Evolutionary conservation across 2,113 vertebrate species (phyloP), one percentile per base, ranked within the genome.

Genomic region (Rhadina sibilatrix): DNA sequence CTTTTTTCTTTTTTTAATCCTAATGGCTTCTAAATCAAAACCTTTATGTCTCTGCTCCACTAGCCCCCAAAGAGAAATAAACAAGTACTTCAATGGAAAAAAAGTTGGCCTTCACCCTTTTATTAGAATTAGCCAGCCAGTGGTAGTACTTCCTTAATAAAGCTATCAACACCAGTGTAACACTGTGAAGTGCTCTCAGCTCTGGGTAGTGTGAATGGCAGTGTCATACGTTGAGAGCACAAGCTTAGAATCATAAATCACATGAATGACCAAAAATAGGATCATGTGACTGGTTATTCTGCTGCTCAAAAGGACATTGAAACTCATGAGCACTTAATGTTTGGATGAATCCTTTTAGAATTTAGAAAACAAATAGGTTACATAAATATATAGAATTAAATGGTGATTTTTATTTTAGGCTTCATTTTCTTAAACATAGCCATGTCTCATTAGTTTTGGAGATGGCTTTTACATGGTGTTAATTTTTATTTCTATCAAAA

Each of bases 21-120:
- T 24, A 19, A 10, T 11, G 0, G 1, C 22, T 63, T 90, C 10
- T 44, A 27, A 49, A 87, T 56, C 6, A 77, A 63, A 83, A 19
- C 22, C 25, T 7, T 5, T 11, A 25, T 9, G 1, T 16, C 3
- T 56, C 6, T 50, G 0, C 3, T 63, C 0, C 3, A 64, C 1
- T 40, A 24, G 12, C 5, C 6, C 16, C 10, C 9, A 5, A 2
- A 68, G 4, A 50, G 6, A 77, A 65, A 47, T 16, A 22, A 65
- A 1, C 4, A 65, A 25, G 4, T 46, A 27, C 3, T 72, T 64
- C 6, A 17, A 3, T 19, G 2, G 14, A 3, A 22, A 54, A 52
- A 52, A 76, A 60, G 15, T 13, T 25, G 31, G 27, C 12, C 27
- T 46, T 87, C 13, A 49, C 35, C 14, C 12, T 85, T 79, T 80